Evolutionary conservation across 2,888 invertebrate species (phyloP), one percentile per base, ranked within the genome.

Genomic region (Dicranocentrus wangi): DNA sequence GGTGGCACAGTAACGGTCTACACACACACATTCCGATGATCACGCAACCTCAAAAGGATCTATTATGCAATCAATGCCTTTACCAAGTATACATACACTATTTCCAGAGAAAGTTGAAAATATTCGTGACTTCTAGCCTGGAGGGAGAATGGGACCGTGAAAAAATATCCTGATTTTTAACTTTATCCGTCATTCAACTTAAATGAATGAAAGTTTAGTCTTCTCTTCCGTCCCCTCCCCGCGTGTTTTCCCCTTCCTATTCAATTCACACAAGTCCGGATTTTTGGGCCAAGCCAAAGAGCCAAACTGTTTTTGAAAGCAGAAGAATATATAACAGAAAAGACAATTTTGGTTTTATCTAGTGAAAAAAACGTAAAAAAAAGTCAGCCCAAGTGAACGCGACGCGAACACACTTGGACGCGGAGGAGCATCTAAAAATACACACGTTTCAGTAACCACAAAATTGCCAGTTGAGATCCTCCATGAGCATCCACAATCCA

Each of bases 101-200:
- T 47, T 47, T 32, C 10, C 10, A 32, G 39, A 39, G 8, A 27
- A 60, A 60, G 23, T 60, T 23, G 47, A 28, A 69, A 47, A 60
- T 71, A 58, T 72, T 60, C 39, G 23, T 21, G 13, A 8, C 39
- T 61, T 58, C 21, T 42, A 58, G 42, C 66, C 66, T 23, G 7
- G 32, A 66, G 66, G 66, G 28, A 58, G 58, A 42, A 55, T 27
- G 13, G n/a, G 47, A 68, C 51, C 66, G 42, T 61, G 58, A 51
- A 60, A 77, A 77, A n/a, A n/a, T n/a, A 68, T 39, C 53, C 42
- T 69, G 76, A 69, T 77, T 77, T n/a, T 77, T 77, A 77, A 77
- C 68, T 77, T 77, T 77, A 77, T 77, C 69, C 69, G 51, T 60
- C 68, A 77, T 69, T 60, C 58, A 68, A 53, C 23, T 77, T 69